These are phyloP conservation scores for Brachionus paranguensis DNA, from an alignment of 1,140 invertebrate species.

Conservation along the genomic window DNA sequence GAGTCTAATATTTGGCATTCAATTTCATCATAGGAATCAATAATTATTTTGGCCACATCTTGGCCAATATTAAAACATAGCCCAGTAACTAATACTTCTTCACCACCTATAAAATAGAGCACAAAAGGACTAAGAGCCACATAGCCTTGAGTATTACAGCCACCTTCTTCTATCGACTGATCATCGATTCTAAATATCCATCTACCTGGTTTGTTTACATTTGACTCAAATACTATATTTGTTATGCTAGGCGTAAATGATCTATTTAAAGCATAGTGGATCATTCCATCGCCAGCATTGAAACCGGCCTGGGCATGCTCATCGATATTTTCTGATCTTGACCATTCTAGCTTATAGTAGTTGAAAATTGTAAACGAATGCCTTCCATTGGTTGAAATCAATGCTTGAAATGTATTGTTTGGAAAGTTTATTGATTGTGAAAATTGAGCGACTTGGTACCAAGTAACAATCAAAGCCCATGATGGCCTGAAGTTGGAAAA, in stretches of 20 bases:
- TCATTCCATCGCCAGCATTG: background rate
- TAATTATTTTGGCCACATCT: background rate
- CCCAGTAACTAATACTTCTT: background rate
- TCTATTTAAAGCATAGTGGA: background rate
- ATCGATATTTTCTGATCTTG: background rate
- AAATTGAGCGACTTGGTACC: background rate
- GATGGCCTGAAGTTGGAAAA: background rate
- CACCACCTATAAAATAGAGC: background rate
- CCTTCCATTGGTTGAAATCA: background rate
- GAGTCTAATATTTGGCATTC: background rate
- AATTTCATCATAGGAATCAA: background rate
- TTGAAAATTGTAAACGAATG: slow-evolving; percentile 17
- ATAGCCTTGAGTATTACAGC: background rate
- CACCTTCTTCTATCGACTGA: background rate
- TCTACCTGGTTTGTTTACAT: background rate
- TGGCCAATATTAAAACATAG: background rate
- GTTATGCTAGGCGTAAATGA: background rate
- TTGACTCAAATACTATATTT: background rate
- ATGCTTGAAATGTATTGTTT: slow-evolving; percentile 9
- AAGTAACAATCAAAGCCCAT: slow-evolving; percentile 25
- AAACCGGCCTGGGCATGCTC: background rate
- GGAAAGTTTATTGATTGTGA: background rate
- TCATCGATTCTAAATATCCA: background rate
- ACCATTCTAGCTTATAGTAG: background rate
- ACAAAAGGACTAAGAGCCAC: background rate